Conservation (phyloP, 2,797 vertebrate species). For the Anolis apletophallus region DNA sequence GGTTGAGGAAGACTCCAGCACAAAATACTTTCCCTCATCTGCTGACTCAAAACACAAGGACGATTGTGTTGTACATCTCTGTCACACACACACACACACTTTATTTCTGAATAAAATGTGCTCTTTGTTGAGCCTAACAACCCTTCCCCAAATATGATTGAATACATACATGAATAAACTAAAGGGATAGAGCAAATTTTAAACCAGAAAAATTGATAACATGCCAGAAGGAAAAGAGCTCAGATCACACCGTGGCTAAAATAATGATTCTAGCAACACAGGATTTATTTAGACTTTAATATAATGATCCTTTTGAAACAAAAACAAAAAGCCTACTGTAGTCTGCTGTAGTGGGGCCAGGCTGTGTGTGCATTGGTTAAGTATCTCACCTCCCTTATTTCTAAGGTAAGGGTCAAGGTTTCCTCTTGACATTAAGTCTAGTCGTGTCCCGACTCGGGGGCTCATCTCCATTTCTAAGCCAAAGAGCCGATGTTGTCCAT, state of each 20-base stretch:
- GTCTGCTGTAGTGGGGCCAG: not conserved
- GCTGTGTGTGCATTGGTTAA: not conserved
- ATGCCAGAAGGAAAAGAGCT: not conserved
- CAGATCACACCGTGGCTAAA: not conserved
- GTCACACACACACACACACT: not conserved
- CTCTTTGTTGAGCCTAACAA: slow-evolving; percentile 5
- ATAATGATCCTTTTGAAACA: not conserved
- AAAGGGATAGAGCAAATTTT: not conserved
- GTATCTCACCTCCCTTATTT: not conserved
- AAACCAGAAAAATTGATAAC: not conserved
- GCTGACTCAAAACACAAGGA: slow-evolving; percentile 28
- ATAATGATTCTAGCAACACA: not conserved
- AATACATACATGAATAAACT: slow-evolving; percentile 2
- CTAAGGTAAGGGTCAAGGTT: not conserved
- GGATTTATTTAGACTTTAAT: not conserved
- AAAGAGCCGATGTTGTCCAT: no score
- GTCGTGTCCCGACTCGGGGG: no score
- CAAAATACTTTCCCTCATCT: slow-evolving; percentile 7
- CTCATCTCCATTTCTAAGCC: no score
- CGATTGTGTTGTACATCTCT: not conserved
- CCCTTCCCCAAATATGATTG: slow-evolving; percentile 7
- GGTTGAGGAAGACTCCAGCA: slow-evolving; percentile 18
- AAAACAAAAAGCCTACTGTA: not conserved
- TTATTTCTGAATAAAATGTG: slow-evolving; percentile 4
- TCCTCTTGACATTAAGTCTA: no score